Evolutionary conservation across 2,113 vertebrate genomes (phyloP), one percentile per base, ranked within the genome.

Genomic region (Circaetus cinerascens): DNA sequence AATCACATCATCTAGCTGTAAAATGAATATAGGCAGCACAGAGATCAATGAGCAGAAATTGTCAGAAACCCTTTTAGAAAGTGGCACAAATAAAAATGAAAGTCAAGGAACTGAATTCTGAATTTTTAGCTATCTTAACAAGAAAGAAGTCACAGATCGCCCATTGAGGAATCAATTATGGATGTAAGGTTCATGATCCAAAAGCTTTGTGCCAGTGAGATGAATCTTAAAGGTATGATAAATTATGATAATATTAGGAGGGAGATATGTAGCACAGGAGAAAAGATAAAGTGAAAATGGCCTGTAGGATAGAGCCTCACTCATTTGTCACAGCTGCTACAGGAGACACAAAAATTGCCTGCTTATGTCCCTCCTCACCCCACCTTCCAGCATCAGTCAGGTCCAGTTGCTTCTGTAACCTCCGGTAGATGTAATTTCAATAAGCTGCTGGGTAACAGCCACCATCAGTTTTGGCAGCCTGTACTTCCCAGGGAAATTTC

Each of bases 101-200:
- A 77, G 62, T 76, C 27, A 53, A 60, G 73, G 20, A 95, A 88
- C 20, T 15, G 17, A 82, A 71, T 91, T 91, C 41, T 57, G 48
- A 83, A 85, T 93, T 96, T 88, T 94, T 27, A 80, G 19, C 82
- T 92, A 21, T 76, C 81, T 90, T 92, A 53, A 40, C 48, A 75
- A 79, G 64, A 85, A 68, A 88, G 91, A 88, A 90, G 75, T 89
- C 88, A 92, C 73, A 92, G 69, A 92, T 41, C n/a, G n/a, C 30
- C 87, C 14, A 8, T 21, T 75, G 48, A 90, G 79, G 72, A 97
- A 97, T 80, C 77, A 93, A 72, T 95, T 88, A 96, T 40, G 50
- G 92, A 74, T 95, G 72, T 64, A 75, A 89, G 68, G 50, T 80
- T 45, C 38, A 56, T 27, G 51, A 95, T 86, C 75, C 36, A 93